Percentiles rank a stretch among this genome's conserved stretches.
These are phyloP conservation scores for Lamprotornis superbus DNA, from an alignment of 2,113 vertebrate genomes.

Conservation along the genomic window DNA sequence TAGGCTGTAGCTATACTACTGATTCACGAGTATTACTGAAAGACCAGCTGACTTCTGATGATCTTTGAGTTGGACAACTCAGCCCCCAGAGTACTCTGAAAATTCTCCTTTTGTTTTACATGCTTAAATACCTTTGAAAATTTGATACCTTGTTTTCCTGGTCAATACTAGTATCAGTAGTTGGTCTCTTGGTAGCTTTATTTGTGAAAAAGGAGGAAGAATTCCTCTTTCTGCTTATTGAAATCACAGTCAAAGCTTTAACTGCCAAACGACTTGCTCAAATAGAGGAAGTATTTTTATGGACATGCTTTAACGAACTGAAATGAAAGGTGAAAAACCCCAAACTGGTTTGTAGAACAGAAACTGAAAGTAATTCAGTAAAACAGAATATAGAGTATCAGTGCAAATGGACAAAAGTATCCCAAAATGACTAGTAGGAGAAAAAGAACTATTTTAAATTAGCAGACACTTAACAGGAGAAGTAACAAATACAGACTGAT, in stretches of 20 bases:
- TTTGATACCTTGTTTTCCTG: background rate
- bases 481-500: background rate
- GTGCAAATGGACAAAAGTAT: background rate
- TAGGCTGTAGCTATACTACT: background rate
- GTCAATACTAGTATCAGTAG: background rate
- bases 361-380: conserved; percentile 40
- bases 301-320: background rate
- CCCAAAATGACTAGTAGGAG: background rate
- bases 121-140: background rate
- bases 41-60: background rate
- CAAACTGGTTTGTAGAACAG: background rate
- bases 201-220: background rate
- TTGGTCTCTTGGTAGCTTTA: background rate
- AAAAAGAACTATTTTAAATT: background rate
- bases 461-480: background rate
- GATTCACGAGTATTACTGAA: background rate
- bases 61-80: background rate
- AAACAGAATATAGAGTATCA: background rate
- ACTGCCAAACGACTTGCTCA: background rate
- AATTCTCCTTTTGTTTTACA: background rate
- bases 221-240: background rate
- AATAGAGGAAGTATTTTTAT: background rate
- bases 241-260: background rate
- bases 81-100: background rate
- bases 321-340: background rate